A percentile compares a stretch with the other conserved stretches of the same genome.
Evolutionary conservation across 2,888 invertebrate species (phyloP).

Genomic region (Hirudinaria manillensis): DNA sequence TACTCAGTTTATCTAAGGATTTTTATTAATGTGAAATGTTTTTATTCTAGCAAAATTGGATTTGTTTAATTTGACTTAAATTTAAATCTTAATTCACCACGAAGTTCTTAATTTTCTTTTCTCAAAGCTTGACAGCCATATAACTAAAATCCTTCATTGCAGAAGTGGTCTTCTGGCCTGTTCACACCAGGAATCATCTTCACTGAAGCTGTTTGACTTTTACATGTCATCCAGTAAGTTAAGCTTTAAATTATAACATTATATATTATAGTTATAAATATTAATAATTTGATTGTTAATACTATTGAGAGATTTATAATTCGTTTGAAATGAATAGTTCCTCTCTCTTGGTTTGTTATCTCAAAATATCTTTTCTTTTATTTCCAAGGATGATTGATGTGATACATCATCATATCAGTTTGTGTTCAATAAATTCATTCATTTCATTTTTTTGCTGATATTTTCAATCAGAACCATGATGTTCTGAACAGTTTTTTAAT

Average conservation of each 20-base stretch:
- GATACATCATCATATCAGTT: too few relatives aligned
- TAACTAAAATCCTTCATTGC: not conserved
- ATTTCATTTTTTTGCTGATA: too few relatives aligned
- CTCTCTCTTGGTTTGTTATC: not conserved
- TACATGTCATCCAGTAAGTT: not conserved
- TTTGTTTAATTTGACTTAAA: too few relatives aligned
- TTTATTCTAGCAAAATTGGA: too few relatives aligned
- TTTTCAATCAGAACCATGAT: too few relatives aligned
- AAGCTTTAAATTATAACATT: too few relatives aligned
- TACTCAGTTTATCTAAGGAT: too few relatives aligned
- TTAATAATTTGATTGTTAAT: not conserved
- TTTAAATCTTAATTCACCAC: not conserved
- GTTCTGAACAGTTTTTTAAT: too few relatives aligned
- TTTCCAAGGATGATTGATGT: too few relatives aligned
- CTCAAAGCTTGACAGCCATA: not conserved
- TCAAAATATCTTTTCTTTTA: not conserved
- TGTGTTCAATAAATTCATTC: too few relatives aligned
- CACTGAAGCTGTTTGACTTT: constrained; percentile 17
- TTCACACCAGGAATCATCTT: constrained; percentile 7
- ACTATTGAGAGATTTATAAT: not conserved
- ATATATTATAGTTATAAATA: not conserved
- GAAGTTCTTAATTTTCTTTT: not conserved
- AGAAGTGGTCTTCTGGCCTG: constrained; percentile 13
- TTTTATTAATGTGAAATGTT: too few relatives aligned
- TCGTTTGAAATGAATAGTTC: not conserved